Percentiles rank a stretch among this genome's conserved stretches.
Evolutionary conservation across 2,888 invertebrate species (phyloP).

Genomic region (Caenorhabditis imperialis): DNA sequence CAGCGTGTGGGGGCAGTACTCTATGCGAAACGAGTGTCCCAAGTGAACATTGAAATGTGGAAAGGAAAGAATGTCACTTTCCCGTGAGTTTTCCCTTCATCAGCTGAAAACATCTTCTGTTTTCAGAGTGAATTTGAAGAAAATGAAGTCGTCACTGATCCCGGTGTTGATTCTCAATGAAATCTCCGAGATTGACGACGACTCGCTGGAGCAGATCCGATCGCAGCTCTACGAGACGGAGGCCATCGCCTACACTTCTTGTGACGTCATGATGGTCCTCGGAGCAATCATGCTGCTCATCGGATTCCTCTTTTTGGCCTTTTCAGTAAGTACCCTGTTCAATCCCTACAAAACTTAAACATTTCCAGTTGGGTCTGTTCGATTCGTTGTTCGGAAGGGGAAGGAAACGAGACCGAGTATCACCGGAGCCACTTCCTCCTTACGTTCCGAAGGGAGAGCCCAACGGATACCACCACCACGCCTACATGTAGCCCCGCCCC

Average conservation of each 20-base stretch:
- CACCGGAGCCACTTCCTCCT: conserved; percentile 42
- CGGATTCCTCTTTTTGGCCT: conserved; percentile 39
- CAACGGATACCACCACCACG: conserved; percentile 34
- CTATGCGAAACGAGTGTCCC: conserved; percentile 62
- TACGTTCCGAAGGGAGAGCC: conserved; percentile 52
- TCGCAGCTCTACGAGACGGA: conserved; percentile 65
- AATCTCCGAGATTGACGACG: conserved; percentile 71
- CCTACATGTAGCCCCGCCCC: conserved; percentile 18
- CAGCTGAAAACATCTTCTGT: neutral
- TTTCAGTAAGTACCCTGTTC: conserved; percentile 33
- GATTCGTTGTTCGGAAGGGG: conserved; percentile 36
- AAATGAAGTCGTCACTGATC: conserved; percentile 68
- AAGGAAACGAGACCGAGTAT: conserved; percentile 27
- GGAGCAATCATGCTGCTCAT: conserved; percentile 40
- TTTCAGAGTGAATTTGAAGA: conserved; percentile 61
- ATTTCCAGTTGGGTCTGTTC: conserved; percentile 47
- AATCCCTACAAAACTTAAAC: neutral
- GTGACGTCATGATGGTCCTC: conserved; percentile 38
- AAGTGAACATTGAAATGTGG: conserved; percentile 75
- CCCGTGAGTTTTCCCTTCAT: conserved; percentile 65
- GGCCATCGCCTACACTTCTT: conserved; percentile 36
- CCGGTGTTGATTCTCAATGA: conserved; percentile 68
- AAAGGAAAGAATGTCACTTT: conserved; percentile 72
- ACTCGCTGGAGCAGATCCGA: conserved; percentile 63
- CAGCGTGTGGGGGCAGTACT: conserved; percentile 65